These are phyloP conservation scores for Pelecanus crispus DNA, from an alignment of 2,113 vertebrate genomes.

Conservation along the genomic window DNA sequence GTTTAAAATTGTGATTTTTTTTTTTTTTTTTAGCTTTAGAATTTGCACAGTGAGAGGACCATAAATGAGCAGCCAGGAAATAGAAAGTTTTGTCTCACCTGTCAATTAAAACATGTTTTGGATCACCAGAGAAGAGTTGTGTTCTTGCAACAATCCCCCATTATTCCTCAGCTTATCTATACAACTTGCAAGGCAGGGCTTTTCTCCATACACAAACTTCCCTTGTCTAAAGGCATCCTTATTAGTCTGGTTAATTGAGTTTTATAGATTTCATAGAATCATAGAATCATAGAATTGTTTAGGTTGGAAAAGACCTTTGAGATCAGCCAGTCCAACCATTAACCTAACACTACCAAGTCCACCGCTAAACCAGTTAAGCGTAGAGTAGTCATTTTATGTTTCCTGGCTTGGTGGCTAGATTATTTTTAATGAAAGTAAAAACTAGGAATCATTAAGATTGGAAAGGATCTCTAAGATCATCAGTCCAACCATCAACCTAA, in stretches of 20 bases:
- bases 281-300: no score
- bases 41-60: background rate
- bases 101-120: background rate
- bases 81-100: background rate
- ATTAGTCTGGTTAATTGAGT: background rate
- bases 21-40: background rate
- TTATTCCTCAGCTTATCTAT: background rate
- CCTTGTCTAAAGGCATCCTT: background rate
- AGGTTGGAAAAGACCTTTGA: no score
- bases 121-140: background rate
- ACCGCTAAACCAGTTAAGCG: no score
- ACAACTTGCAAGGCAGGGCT: background rate
- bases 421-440: no score
- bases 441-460: no score
- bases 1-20: background rate
- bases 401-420: no score
- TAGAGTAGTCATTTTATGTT: no score
- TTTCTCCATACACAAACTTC: background rate
- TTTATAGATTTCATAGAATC: background rate
- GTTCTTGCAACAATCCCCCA: background rate
- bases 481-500: no score
- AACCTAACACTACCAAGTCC: no score
- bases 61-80: background rate
- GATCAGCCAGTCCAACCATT: no score
- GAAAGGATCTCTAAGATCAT: no score